These are phyloP conservation scores for Lindbergichthys nudifrons DNA, from an alignment of 2,797 vertebrate genomes.

Conservation along the genomic window DNA sequence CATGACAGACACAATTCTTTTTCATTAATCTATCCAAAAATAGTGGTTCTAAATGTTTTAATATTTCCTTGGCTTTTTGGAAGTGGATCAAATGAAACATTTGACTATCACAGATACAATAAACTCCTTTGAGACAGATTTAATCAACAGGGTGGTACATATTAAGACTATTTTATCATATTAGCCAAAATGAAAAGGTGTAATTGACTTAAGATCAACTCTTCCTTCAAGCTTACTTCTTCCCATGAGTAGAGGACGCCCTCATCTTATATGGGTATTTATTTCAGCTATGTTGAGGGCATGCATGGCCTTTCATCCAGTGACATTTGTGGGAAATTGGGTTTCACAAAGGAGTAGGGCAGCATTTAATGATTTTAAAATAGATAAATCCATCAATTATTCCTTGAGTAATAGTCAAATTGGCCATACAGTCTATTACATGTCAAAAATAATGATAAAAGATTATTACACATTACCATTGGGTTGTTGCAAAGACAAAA, in stretches of 20 bases:
- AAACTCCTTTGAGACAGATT: not conserved
- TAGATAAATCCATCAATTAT: slow-evolving; percentile 1
- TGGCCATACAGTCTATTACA: slow-evolving; percentile 14
- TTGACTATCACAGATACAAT: not conserved
- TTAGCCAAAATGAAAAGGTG: not conserved
- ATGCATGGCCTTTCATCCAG: slow-evolving; percentile 2
- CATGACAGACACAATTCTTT: slow-evolving; percentile 24
- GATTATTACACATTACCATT: not conserved
- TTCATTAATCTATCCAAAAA: slow-evolving; percentile 45
- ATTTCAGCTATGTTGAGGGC: slow-evolving; percentile 8
- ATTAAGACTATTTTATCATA: not conserved
- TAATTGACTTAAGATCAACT: not conserved
- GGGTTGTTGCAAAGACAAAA: not conserved
- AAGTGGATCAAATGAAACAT: slow-evolving; percentile 17
- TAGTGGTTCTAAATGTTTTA: slow-evolving; percentile 5
- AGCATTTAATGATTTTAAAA: slow-evolving; percentile 20
- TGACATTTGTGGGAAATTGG: slow-evolving; percentile 29
- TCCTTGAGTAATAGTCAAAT: slow-evolving; percentile 17
- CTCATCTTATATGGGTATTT: not conserved
- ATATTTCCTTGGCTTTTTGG: slow-evolving; percentile 1
- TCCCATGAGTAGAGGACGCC: not conserved
- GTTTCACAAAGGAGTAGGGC: slow-evolving; percentile 11
- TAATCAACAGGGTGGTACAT: not conserved
- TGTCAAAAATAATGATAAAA: slow-evolving; percentile 10
- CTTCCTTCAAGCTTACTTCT: not conserved